These are phyloP conservation scores for Rhopalosiphum padi DNA, from an alignment of 1,140 invertebrate genomes.

Conservation along the genomic window DNA sequence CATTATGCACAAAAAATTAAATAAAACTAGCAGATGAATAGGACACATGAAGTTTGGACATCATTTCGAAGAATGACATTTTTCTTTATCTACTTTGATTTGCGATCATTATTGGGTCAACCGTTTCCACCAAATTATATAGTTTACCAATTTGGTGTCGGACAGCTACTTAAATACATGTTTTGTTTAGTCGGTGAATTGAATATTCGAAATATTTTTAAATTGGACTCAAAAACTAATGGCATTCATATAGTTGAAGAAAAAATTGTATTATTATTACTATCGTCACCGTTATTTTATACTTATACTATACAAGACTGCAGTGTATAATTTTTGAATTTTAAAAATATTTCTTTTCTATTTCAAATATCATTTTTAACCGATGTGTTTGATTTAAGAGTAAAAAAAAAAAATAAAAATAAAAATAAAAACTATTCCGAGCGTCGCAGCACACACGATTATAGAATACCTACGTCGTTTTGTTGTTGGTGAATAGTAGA, in stretches of 20 bases:
- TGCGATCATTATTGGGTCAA: background rate
- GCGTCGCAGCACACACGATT: background rate
- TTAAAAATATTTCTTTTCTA: background rate
- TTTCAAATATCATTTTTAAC: background rate
- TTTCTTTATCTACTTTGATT: constrained; percentile 24
- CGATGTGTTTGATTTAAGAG: background rate
- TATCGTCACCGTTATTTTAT: too few relatives aligned
- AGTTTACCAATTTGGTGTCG: background rate
- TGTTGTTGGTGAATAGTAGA: background rate
- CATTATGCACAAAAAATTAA: background rate
- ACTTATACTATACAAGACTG: too few relatives aligned
- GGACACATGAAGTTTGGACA: background rate
- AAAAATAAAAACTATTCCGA: background rate
- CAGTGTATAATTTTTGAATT: background rate
- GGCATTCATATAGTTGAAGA: too few relatives aligned
- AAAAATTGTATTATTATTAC: background rate
- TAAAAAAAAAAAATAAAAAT: background rate
- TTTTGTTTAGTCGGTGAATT: background rate
- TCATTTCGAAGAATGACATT: constrained; percentile 36
- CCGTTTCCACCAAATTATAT: background rate
- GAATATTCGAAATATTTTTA: background rate
- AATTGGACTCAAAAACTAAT: background rate
- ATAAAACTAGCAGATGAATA: background rate
- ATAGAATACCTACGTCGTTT: background rate
- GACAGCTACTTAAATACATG: background rate